These are phyloP conservation scores for Clarias batrachus DNA, from an alignment of 2,113 vertebrate species.

Conservation along the genomic window DNA sequence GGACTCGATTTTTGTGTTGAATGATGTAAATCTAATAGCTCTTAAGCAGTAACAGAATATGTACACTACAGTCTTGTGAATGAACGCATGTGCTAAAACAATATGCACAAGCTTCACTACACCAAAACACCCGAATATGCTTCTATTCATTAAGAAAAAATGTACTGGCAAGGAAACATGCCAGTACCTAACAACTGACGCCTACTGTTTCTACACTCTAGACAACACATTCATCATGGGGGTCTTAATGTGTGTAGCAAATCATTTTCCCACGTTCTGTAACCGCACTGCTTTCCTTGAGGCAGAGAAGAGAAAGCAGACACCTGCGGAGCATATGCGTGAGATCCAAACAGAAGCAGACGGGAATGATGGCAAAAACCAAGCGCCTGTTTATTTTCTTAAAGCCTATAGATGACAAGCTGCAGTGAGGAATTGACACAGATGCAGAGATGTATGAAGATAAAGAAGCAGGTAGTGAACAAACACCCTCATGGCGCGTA, in stretches of 20 bases:
- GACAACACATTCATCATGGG: constrained; percentile 58
- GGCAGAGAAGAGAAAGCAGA: constrained; percentile 35
- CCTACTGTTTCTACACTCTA: constrained; percentile 52
- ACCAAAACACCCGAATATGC: constrained; percentile 9
- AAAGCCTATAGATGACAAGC: constrained; percentile 14
- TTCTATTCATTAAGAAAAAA: constrained; percentile 18
- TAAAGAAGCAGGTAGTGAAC: neutral
- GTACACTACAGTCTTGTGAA: neutral
- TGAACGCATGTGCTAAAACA: neutral
- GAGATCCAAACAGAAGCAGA: constrained; percentile 27
- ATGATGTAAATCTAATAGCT: neutral
- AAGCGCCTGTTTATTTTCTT: constrained; percentile 46
- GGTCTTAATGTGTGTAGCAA: constrained; percentile 61
- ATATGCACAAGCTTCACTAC: neutral
- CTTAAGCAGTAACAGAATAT: neutral
- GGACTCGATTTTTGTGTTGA: too few species aligned
- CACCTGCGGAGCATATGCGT: constrained; percentile 61
- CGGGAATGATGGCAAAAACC: constrained; percentile 30
- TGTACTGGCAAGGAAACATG: constrained; percentile 43
- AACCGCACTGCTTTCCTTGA: constrained; percentile 39
- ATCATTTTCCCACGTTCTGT: constrained; percentile 56
- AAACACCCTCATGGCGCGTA: constrained; percentile 1
- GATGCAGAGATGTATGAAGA: constrained; percentile 14
- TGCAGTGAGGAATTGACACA: neutral
- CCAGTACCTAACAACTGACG: constrained; percentile 55